Conservation (phyloP, 1,140 invertebrate species). For the Musca vetustissima region DNA sequence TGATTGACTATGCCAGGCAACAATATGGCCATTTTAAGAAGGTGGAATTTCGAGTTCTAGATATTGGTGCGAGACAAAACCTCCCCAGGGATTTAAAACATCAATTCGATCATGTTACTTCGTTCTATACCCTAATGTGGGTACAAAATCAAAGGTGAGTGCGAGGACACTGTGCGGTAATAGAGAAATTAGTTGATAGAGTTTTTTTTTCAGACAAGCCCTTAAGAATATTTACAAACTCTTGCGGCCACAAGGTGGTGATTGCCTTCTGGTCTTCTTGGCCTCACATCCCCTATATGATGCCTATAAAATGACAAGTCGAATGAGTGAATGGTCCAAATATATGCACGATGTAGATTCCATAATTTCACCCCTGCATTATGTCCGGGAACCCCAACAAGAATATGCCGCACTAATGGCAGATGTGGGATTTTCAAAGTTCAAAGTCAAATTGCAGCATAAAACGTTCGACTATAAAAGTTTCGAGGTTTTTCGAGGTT, state of each 20-base stretch:
- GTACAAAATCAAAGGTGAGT: constrained; percentile 71
- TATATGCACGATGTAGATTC: constrained; percentile 69
- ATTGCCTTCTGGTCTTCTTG: constrained; percentile 69
- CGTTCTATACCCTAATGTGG: constrained; percentile 84
- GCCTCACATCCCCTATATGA: constrained; percentile 71
- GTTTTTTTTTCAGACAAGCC: constrained; percentile 57
- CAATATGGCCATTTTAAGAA: constrained; percentile 51
- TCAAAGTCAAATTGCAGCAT: too few relatives aligned
- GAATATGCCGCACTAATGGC: background rate
- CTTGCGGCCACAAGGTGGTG: constrained; percentile 62
- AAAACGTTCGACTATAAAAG: too few relatives aligned
- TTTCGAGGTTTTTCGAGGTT: too few relatives aligned
- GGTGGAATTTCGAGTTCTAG: constrained; percentile 65
- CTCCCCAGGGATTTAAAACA: constrained; percentile 40
- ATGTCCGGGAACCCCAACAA: constrained; percentile 36
- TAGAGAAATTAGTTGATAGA: too few relatives aligned
- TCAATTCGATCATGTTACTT: constrained; percentile 71
- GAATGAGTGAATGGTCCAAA: constrained; percentile 62
- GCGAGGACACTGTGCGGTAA: too few relatives aligned
- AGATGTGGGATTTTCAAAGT: too few relatives aligned
- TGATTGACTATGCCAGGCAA: constrained; percentile 68
- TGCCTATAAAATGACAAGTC: constrained; percentile 66
- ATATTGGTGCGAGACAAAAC: constrained; percentile 61
- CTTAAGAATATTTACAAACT: constrained; percentile 68
- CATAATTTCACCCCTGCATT: constrained; percentile 65